Conservation (phyloP, 2,113 vertebrate genomes). For the Chloebia gouldiae region DNA sequence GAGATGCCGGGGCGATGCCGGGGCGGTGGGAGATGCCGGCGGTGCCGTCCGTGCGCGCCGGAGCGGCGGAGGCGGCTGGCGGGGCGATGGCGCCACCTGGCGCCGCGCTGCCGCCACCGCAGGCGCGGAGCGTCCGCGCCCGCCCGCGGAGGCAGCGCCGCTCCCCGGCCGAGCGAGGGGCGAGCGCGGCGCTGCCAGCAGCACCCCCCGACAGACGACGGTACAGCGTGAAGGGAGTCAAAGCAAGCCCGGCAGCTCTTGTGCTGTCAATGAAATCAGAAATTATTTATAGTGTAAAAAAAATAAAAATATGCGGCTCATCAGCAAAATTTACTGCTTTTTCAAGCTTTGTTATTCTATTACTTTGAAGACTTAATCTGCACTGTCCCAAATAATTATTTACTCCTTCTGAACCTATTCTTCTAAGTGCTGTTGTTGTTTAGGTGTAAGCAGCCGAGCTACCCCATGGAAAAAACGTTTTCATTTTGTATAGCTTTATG, state of each 20-base stretch:
- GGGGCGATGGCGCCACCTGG: background rate
- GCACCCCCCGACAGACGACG: rapidly evolving
- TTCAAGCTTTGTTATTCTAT: background rate
- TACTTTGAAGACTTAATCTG: background rate
- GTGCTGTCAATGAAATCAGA: rapidly evolving
- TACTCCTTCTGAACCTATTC: rapidly evolving
- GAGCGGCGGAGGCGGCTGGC: rapidly evolving
- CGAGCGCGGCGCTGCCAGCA: rapidly evolving
- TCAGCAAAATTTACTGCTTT: no score
- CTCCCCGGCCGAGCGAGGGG: background rate
- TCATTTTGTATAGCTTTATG: background rate
- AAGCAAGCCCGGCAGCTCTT: rapidly evolving
- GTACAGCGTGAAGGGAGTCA: rapidly evolving
- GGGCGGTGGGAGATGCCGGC: background rate
- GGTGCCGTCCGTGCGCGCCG: rapidly evolving
- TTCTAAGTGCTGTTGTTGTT: rapidly evolving
- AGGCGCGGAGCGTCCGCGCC: no score
- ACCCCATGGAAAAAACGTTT: background rate
- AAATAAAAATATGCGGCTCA: background rate
- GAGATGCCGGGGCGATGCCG: no score
- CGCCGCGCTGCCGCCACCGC: background rate
- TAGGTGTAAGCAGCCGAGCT: background rate
- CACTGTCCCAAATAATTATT: background rate
- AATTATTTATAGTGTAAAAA: background rate
- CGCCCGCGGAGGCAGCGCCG: background rate